A percentile compares a stretch with the other conserved stretches of the same genome.
phyloP scores from a whole-genome alignment of 2,888 invertebrate species.

The Morpho helenor region DNA sequence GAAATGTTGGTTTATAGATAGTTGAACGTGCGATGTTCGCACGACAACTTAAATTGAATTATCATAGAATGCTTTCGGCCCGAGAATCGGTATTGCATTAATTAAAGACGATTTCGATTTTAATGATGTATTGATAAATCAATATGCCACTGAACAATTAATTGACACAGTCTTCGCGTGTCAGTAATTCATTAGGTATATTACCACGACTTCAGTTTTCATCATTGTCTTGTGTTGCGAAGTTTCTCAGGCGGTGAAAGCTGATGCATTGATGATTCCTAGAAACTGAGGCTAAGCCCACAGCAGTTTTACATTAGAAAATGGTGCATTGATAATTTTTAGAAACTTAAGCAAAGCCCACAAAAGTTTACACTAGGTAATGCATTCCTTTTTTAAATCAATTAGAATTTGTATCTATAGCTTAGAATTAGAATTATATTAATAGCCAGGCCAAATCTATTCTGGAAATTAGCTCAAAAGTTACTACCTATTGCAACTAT shows the following conservation, averaged over 20 bases:
- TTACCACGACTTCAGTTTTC: slow-evolving; percentile 18
- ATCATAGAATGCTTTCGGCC: too few relatives aligned
- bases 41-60: too few relatives aligned
- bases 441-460: too few relatives aligned
- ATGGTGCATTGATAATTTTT: neutral
- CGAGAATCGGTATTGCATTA: neutral
- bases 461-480: too few relatives aligned
- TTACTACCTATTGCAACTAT: too few relatives aligned
- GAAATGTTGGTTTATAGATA: too few relatives aligned
- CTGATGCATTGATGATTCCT: slow-evolving; percentile 22
- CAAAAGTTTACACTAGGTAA: too few relatives aligned
- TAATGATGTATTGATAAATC: neutral
- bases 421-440: too few relatives aligned
- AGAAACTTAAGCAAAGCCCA: neutral
- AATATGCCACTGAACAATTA: neutral
- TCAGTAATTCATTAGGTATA: slow-evolving; percentile 4
- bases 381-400: too few relatives aligned
- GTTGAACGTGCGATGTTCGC: too few relatives aligned
- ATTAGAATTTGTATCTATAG: too few relatives aligned
- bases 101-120: neutral
- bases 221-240: slow-evolving; percentile 29
- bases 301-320: slow-evolving; percentile 1
- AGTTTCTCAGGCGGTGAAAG: slow-evolving; percentile 34
- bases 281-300: slow-evolving; percentile 24
- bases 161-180: slow-evolving; percentile 4